Evolutionary conservation across 2,797 vertebrate genomes (phyloP), one percentile per base, ranked within the genome.

Genomic region (Channa striata): DNA sequence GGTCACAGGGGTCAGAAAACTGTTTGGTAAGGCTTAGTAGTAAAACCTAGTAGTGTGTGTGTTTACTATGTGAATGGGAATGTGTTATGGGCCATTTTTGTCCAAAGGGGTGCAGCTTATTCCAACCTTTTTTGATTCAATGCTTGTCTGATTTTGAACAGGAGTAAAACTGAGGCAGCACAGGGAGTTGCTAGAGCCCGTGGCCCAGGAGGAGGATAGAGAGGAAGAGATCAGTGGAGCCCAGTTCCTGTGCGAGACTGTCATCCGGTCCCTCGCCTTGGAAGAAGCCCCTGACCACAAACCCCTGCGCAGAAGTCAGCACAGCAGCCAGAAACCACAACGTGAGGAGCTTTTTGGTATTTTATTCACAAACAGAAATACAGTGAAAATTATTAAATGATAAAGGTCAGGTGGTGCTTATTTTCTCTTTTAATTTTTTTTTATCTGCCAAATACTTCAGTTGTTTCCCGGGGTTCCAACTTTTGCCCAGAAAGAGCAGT

Each of bases 181-280:
- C 46, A 66, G 44, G 50, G 95, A 94, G 74, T 51, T 77, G 68
- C 86, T 92, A 13, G 94, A 93, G 51, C 11, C 83, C 0, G 33
- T 79, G 17, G 75, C 71, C 36, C 92, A 89, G 20, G 97, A 98
- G 48, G 98, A 98, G 70, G 93, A 92, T 64, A 58, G 90, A 20
- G 97, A 99, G 13, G 97, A 97, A 85, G 98, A 99, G 77, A 96
- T 99, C 90, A 99, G 97, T 2, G 97, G 98, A 49, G 97, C 96
- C 8, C 97, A 99, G 91, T 99, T 99, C 87, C 97, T 99, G 42
- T 99, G 97, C 36, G 98, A 99, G 92, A 99, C 97, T 0, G 96
- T 99, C 3, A 99, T 99, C 81, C 95, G 97, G 34, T 99, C 97
- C 11, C 95, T 99, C 11, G 96, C 98, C 3, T 74, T 99, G 79